Evolutionary conservation across 2,113 vertebrate genomes (phyloP).

Genomic region (Cheirogaleus medius): DNA sequence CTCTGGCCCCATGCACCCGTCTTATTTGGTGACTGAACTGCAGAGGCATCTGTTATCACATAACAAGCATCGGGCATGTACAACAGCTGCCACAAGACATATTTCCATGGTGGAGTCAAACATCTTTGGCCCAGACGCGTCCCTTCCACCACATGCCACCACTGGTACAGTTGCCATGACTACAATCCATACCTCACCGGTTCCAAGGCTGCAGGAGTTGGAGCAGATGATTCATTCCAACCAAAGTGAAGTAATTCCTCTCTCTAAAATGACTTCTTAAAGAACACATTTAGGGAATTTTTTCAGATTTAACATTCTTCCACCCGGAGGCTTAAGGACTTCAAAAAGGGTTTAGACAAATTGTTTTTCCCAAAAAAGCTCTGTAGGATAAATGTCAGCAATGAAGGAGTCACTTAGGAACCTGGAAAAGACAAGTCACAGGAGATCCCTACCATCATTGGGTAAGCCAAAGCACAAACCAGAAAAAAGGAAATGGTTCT

Average conservation of each 20-base stretch:
- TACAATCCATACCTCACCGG: neutral
- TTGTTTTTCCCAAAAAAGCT: rapidly evolving
- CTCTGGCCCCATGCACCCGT: neutral
- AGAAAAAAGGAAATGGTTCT: neutral
- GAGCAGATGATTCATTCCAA: constrained; percentile 42
- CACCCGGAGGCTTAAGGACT: neutral
- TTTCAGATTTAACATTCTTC: constrained; percentile 57
- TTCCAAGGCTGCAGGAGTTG: neutral
- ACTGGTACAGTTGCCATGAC: neutral
- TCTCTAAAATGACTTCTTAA: constrained; percentile 59
- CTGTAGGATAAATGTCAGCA: constrained; percentile 34
- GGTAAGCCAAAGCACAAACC: constrained; percentile 11
- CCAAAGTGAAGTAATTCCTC: constrained; percentile 24
- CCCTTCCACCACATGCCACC: neutral
- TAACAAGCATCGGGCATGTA: neutral
- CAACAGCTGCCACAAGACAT: neutral
- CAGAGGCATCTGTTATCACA: neutral
- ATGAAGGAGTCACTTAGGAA: constrained; percentile 7
- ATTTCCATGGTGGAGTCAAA: constrained; percentile 14
- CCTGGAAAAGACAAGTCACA: constrained; percentile 27
- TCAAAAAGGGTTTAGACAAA: neutral
- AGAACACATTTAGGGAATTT: constrained; percentile 36
- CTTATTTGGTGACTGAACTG: neutral
- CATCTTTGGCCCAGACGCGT: constrained; percentile 21
- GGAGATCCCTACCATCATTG: neutral